Evolutionary conservation across 2,113 vertebrate genomes (phyloP), one percentile per base, ranked within the genome.

Genomic region (Crypturellus undulatus): DNA sequence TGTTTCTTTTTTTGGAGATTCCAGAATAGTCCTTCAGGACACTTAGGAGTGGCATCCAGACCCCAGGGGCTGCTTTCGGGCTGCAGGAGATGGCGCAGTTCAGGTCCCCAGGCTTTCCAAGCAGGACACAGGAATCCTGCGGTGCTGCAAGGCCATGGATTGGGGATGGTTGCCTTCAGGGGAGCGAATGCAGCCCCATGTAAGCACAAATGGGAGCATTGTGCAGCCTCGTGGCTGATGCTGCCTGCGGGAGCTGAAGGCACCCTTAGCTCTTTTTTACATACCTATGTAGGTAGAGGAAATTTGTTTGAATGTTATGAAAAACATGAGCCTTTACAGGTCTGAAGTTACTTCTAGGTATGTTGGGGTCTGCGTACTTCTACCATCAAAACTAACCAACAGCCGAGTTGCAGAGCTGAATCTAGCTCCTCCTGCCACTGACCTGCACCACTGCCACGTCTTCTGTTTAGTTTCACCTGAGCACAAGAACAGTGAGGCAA

Each of bases 101-200:
- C 6, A 1, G 2, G 38, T 10, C 0, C 20, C 70, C 17, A 0
- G 0, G 14, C 26, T 73, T 77, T 13, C 1, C 1, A 3, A 30
- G 2, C 5, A 3, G 32, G 10, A 4, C 7, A 36, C 86, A 40
- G 25, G 40, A 36, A 26, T 43, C 3, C 54, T 18, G 16, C 30
- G 18, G 15, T 58, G 54, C 30, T 58, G 28, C 54, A 32, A 56
- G 26, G 54, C 14, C 1, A 0, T 10, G 12, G 9, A 3, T 20
- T 51, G 12, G n/a, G 15, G 0, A 2, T 47, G 43, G 20, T 10
- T 60, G 49, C 8, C 12, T 47, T 24, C 67, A 65, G 63, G 34
- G 28, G 10, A 69, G 21, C 9, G 5, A 28, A 32, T 10, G 17
- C 28, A 58, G 54, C 54, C 54, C 28, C 30, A 10, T 18, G 28